These are phyloP conservation scores for Pseudochirops corinnae DNA, from an alignment of 2,797 vertebrate genomes.

Conservation along the genomic window DNA sequence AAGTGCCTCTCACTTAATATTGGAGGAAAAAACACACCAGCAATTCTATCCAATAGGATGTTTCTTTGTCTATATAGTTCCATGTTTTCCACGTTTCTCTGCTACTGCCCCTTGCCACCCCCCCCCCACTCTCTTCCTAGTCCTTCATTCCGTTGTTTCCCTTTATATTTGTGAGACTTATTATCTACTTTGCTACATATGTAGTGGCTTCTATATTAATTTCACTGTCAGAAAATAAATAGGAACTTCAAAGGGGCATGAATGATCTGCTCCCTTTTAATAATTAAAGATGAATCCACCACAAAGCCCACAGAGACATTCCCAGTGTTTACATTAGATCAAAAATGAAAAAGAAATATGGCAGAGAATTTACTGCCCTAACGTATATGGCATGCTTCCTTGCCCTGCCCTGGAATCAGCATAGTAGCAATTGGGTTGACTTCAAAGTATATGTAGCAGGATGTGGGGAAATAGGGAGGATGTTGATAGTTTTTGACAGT, in stretches of 20 bases:
- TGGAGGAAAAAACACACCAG: constrained; percentile 2
- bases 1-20: constrained; percentile 57
- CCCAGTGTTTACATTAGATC: constrained; percentile 82
- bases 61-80: constrained; percentile 40
- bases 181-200: constrained; percentile 65
- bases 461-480: constrained; percentile 70
- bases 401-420: constrained; percentile 77
- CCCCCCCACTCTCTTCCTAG: constrained; percentile 1
- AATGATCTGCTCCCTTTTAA: constrained; percentile 86
- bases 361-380: constrained; percentile 78
- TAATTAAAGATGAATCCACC: constrained; percentile 86
- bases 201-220: constrained; percentile 72
- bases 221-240: constrained; percentile 83
- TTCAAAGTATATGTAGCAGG: constrained; percentile 73
- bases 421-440: constrained; percentile 74
- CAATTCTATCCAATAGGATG: constrained; percentile 14
- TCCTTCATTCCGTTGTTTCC: constrained; percentile 44
- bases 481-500: constrained; percentile 85
- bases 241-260: constrained; percentile 83
- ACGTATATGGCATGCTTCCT: constrained; percentile 72
- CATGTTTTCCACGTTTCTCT: constrained; percentile 58
- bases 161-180: constrained; percentile 41
- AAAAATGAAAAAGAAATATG: constrained; percentile 84
- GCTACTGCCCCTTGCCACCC: constrained; percentile 17
- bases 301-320: constrained; percentile 79